Evolutionary conservation across 2,888 invertebrate genomes (phyloP), one percentile per base, ranked within the genome.

Genomic region (Diplolepis rosae): DNA sequence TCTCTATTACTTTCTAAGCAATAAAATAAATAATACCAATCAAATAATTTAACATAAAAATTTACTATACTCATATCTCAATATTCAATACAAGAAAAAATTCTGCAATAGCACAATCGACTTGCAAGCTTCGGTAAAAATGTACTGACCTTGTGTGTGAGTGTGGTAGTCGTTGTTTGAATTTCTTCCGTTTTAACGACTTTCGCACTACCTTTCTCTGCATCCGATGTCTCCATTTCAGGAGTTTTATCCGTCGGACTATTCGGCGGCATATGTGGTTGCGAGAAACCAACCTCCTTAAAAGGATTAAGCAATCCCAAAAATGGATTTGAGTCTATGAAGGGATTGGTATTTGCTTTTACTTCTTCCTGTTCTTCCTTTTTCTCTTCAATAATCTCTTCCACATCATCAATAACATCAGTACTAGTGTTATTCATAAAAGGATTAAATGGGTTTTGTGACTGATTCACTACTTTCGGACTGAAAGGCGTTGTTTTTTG

Each of bases 321-420:
- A 71, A 89, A 88, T 28, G 89, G 89, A 80, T 89, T 89, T 22
- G 89, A 87, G 71, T 89, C 89, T 54, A 89, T 89, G 73, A 91
- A 90, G 15, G 91, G 91, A 85, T 91, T 91, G 15, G 89, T 89
- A 71, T 87, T 88, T 85, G 77, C 80, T 77, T 84, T 84, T 66
- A 80, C 85, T 22, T 84, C 82, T 9, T 86, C 87, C 7, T 69
- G 69, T 68, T 73, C 74, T 30, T 76, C 75, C 3, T 13, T 39
- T 22, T 71, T 79, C 18, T 52, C 56, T 11, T 52, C 35, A 22
- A 50, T 18, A 45, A n/a, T 42, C 66, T 68, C 68, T n/a, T 18
- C 65, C 28, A 15, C 50, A 4, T 42, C 24, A 22, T 70, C 73
- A 9, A 69, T 65, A 9, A 72, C 72, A 6, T 77, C 77, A 9